Evolutionary conservation across 2,113 vertebrate species (phyloP), one percentile per base, ranked within the genome.

Genomic region (Phoenicopterus ruber): DNA sequence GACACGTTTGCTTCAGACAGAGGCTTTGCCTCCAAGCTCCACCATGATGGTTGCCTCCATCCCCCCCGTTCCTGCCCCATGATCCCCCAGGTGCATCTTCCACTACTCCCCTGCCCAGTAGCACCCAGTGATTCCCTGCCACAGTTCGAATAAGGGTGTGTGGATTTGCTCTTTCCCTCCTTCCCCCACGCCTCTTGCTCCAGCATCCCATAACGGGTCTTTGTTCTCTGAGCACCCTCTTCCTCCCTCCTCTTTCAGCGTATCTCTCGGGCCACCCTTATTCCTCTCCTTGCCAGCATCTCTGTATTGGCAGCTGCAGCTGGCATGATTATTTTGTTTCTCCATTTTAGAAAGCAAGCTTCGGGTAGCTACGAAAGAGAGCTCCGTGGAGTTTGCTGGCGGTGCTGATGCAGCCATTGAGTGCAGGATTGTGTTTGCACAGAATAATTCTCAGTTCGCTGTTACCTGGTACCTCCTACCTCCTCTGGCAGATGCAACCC

Each of bases 331-430:
- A 28, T 57, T 77, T 44, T 90, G 16, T 72, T 86, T 95, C 69
- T 96, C 59, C 15, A 7, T 97, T 84, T 85, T 54, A 98, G 98
- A 97, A 86, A 98, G 97, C 92, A 94, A 93, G 61, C 90, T 98
- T 19, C 65, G 1, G 28, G 83, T 98, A 67, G 76, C 93, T 54
- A n/a, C 22, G 0, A 18, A 50, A 49, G 83, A 73, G 44, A 96
- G 72, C 40, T 74, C 79, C 26, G 54, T 94, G 91, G 96, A 98
- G 74, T 44, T 93, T 69, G 50, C 86, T 20, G 20, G 77, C 0
- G 32, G 77, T 80, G 90, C 96, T 46, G 94, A 96, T 8, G 5
- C 93, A 17, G 54, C 90, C 10, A 71, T 97, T 7, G 96, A 97
- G 61, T 98, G 97, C 70, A 93, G 61, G 54, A 40, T 97, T 57